These are phyloP conservation scores for Agrotis ipsilon DNA, from an alignment of 2,888 invertebrate species.

Conservation along the genomic window DNA sequence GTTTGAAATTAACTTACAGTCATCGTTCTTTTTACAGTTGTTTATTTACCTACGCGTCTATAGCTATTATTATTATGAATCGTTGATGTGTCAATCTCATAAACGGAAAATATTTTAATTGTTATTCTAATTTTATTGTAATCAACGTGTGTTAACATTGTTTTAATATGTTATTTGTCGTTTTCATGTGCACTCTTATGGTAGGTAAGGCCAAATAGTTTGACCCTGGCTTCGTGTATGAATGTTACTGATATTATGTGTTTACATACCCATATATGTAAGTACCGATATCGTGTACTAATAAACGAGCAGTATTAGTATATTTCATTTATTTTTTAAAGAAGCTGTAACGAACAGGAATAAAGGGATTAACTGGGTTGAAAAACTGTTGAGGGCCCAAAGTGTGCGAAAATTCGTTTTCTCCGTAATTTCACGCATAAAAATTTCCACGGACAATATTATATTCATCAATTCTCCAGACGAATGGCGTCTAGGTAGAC, in stretches of 20 bases:
- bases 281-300: neutral
- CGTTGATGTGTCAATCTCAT: slow-evolving; percentile 29
- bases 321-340: too few relatives aligned
- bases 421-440: too few relatives aligned
- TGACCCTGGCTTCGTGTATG: neutral
- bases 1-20: slow-evolving; percentile 17
- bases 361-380: too few relatives aligned
- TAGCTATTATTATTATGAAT: slow-evolving; percentile 15
- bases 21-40: slow-evolving; percentile 2
- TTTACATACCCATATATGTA: neutral
- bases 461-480: too few relatives aligned
- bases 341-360: too few relatives aligned
- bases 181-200: slow-evolving; percentile 21
- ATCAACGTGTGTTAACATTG: slow-evolving; percentile 11
- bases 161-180: neutral
- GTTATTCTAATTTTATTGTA: slow-evolving; percentile 35
- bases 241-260: slow-evolving; percentile 2
- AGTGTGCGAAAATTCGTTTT: too few relatives aligned
- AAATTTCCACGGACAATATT: too few relatives aligned
- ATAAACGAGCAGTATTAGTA: too few relatives aligned
- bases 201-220: slow-evolving; percentile 5
- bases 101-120: slow-evolving; percentile 42
- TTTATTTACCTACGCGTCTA: slow-evolving; percentile 6
- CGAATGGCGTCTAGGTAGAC: too few relatives aligned
- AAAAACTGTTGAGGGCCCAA: too few relatives aligned